phyloP scores from a whole-genome alignment of 2,797 vertebrate species.

The Acomys russatus region DNA sequence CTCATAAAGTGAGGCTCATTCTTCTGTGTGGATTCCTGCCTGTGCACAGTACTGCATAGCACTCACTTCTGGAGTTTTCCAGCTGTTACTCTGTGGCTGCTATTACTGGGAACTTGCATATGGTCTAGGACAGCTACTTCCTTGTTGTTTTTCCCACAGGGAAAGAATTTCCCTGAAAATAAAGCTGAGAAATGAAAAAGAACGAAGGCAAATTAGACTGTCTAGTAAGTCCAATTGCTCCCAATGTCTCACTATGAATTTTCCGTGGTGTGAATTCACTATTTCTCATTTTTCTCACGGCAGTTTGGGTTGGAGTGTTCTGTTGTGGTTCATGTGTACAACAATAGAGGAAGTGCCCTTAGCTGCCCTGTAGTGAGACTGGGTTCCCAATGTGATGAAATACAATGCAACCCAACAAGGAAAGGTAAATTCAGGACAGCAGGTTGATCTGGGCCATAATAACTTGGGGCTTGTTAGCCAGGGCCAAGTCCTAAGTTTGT shows the following conservation, averaged over 20 bases:
- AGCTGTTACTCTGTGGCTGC: background rate
- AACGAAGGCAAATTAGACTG: background rate
- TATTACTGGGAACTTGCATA: background rate
- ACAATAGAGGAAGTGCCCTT: background rate
- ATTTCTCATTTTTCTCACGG: background rate
- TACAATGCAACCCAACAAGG: background rate
- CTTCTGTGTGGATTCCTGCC: background rate
- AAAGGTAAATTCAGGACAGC: background rate
- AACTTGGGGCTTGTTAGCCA: background rate
- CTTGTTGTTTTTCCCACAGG: background rate
- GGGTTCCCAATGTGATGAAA: background rate
- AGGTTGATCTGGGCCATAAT: background rate
- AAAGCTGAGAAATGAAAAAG: background rate
- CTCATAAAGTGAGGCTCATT: background rate
- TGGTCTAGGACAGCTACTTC: background rate
- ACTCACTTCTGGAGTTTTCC: background rate
- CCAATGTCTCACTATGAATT: background rate
- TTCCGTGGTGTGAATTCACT: background rate
- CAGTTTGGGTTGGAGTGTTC: background rate
- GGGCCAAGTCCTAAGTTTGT: background rate
- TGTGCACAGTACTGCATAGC: background rate
- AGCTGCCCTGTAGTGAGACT: background rate
- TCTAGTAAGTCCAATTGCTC: background rate
- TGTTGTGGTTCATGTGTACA: background rate
- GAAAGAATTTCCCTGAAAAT: background rate